phyloP scores from a whole-genome alignment of 2,797 vertebrate species.

The Yasuhikotakia modesta region DNA sequence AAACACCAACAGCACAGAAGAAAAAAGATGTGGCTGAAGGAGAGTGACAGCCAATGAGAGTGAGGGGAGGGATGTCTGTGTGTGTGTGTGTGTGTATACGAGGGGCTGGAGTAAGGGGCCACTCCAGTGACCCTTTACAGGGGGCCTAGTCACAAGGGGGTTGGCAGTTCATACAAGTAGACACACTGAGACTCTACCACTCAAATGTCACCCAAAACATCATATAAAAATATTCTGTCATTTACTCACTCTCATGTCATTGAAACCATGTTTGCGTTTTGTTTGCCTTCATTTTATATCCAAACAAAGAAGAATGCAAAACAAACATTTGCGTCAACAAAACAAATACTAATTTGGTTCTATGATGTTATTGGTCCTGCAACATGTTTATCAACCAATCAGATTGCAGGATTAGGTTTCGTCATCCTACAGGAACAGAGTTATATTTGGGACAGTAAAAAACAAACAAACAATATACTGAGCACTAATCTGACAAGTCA shows the following conservation, averaged over 20 bases:
- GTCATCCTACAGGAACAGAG: too few species aligned
- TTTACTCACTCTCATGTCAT: neutral
- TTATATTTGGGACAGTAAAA: too few species aligned
- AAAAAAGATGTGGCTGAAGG: conserved; percentile 26
- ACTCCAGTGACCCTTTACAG: conserved; percentile 60
- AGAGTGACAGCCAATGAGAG: conserved; percentile 11
- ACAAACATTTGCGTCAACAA: too few species aligned
- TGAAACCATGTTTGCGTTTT: too few species aligned
- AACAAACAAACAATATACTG: too few species aligned
- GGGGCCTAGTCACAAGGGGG: conserved; percentile 63
- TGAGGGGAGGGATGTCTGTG: conserved; percentile 37
- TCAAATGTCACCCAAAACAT: conserved; percentile 5
- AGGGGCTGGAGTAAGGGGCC: conserved; percentile 56
- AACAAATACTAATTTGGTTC: too few species aligned
- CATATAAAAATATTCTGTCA: neutral
- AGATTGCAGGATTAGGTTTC: too few species aligned
- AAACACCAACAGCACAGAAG: conserved; percentile 17
- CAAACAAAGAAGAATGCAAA: too few species aligned
- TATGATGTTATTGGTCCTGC: too few species aligned
- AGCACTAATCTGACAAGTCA: neutral
- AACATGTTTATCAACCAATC: too few species aligned
- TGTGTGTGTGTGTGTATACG: conserved; percentile 52
- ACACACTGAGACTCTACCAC: conserved; percentile 10
- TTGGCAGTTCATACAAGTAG: conserved; percentile 50
- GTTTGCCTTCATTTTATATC: too few species aligned